Evolutionary conservation across 2,113 vertebrate genomes (phyloP), one percentile per base, ranked within the genome.

Genomic region (Argyrosomus japonicus): DNA sequence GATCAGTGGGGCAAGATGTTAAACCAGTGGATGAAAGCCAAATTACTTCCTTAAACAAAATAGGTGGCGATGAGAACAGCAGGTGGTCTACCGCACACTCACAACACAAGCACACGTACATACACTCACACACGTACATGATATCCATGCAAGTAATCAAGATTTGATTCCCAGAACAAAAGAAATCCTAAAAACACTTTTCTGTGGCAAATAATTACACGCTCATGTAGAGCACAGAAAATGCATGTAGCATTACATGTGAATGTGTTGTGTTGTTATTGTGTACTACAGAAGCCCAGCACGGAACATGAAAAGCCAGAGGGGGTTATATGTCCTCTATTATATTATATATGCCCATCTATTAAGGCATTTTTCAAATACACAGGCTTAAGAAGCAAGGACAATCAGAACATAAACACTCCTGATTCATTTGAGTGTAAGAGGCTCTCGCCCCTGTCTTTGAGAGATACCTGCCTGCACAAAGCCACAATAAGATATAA

Each of bases 41-140:
- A 86, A 91, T 90, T 45, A 90, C 82, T 87, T 86, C 79, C 70
- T 89, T 86, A 91, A 87, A 88, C 79, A 87, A 90, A 91, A 91
- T 87, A 81, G 72, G 85, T 81, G 62, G 84, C 78, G 84, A 83
- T 81, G 87, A 81, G 73, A 86, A 58, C 85, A 87, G 79, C 77
- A 75, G 88, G 89, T 25, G 58, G 83, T 65, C 79, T 83, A 15
- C 18, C 18, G 25, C 63, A 56, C 71, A 62, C 67, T 72, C 45
- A 63, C 36, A 63, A 70, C 5, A 68, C 50, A 69, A 9, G 57
- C 14, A 58, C 71, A 74, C 21, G 45, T 12, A 73, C 12, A n/a
- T 32, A 68, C 17, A 29, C 47, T 43, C 72, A 68, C 15, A 53
- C 64, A 72, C n/a, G 53, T 62, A 51, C 56, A 72, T 53, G 58